Evolutionary conservation across 2,888 invertebrate genomes (phyloP).

Genomic region (Stegophylla sp.): DNA sequence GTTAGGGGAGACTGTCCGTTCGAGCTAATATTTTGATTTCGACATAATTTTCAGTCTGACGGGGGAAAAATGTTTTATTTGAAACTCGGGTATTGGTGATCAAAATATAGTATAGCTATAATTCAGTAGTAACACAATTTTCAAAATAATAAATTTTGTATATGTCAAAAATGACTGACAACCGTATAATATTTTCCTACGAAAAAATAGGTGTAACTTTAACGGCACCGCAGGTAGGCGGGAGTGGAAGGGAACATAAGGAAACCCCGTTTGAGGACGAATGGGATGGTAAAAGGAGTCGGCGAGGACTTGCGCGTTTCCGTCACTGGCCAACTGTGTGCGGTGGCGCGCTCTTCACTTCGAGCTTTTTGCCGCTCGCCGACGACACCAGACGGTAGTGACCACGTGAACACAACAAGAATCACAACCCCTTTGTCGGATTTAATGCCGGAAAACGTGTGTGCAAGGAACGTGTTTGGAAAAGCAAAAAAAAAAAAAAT

Average conservation of each 20-base stretch:
- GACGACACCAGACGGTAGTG: conserved; percentile 24
- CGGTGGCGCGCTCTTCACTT: conserved; percentile 54
- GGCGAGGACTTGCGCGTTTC: conserved; percentile 53
- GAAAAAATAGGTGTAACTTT: conserved; percentile 41
- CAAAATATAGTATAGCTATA: no score
- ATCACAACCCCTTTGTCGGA: conserved; percentile 42
- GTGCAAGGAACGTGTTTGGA: neutral
- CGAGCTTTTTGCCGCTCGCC: conserved; percentile 8
- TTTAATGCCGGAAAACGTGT: neutral
- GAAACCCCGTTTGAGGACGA: conserved; percentile 31
- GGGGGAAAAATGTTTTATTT: neutral
- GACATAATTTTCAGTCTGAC: neutral
- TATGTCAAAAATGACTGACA: neutral
- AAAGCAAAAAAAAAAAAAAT: neutral
- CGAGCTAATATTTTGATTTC: neutral
- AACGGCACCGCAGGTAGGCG: neutral
- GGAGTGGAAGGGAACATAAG: neutral
- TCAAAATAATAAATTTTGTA: neutral
- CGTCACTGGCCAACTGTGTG: neutral
- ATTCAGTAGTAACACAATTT: neutral
- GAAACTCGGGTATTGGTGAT: no score
- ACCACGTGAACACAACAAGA: conserved; percentile 55
- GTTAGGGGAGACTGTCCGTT: neutral
- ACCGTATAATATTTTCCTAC: neutral
- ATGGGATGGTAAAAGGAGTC: conserved; percentile 34